Evolutionary conservation across 1,140 invertebrate species (phyloP), one percentile per base, ranked within the genome.

Genomic region (Frieseomelitta varia): DNA sequence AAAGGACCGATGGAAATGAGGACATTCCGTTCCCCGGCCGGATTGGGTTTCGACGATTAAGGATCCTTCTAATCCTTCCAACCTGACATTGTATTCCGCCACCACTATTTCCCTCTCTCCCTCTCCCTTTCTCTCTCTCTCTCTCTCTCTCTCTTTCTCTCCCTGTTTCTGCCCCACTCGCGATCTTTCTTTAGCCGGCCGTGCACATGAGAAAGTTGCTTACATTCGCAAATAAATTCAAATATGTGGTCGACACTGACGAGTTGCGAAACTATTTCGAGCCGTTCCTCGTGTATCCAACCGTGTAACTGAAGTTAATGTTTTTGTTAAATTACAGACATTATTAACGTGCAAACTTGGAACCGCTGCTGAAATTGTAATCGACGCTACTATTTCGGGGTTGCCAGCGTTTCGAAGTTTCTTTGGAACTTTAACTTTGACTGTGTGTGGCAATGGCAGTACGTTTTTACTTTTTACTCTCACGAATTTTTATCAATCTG

Each of bases 31-130:
- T 89, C 84, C 87, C 85, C 84, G 56, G 75, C 82, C 65, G 82
- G 88, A 91, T 92, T 88, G 86, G 88, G 91, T 88, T 90, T 87
- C 84, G 82, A 87, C 90, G 90, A 91, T 93, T 92, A 91, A 92
- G 86, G 87, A 91, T 90, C 90, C 86, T 84, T 89, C 88, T 88
- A 90, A 91, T 92, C 87, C 90, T 91, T 91, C 86, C 87, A 89
- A 79, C 88, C 69, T 87, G 87, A 89, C 87, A 72, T 67, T 78
- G 85, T 75, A 79, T 87, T 71, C 79, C 63, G 55, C 75, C 65
- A 73, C 74, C 63, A 27, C 73, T 74, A 79, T 86, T 84, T 79
- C 75, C 51, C 72, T 10, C n/a, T 58, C 65, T 75, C 30, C 55
- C 71, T 72, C 74, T 77, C n/a, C 65, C 65, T 75, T n/a, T 58